These are phyloP conservation scores for Parnassius smintheus DNA, from an alignment of 2,888 invertebrate species.

Conservation along the genomic window DNA sequence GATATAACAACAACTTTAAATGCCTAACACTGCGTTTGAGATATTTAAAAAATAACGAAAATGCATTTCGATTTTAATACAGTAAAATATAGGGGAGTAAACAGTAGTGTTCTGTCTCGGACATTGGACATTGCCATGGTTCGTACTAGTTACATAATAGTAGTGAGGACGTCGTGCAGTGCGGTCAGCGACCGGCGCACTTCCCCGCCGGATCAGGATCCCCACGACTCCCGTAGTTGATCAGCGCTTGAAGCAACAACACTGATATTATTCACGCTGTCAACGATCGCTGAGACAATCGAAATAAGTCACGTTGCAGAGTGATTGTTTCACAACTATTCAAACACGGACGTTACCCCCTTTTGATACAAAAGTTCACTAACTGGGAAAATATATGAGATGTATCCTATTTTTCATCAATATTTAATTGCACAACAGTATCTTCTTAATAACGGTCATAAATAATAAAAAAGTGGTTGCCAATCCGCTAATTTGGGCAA, in stretches of 20 bases:
- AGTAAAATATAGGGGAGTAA: too few relatives aligned
- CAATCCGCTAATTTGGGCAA: too few relatives aligned
- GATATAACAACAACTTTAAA: too few relatives aligned
- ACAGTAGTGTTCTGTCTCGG: neutral
- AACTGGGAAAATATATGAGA: conserved; percentile 10
- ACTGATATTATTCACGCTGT: conserved; percentile 60
- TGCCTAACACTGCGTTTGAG: too few relatives aligned
- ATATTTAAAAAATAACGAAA: too few relatives aligned
- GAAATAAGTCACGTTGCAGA: conserved; percentile 52
- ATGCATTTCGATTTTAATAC: too few relatives aligned
- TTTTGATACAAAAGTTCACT: conserved; percentile 40
- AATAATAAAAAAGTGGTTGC: too few relatives aligned
- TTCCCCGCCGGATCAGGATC: conserved; percentile 41
- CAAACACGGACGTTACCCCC: conserved; percentile 47
- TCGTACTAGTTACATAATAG: conserved; percentile 62
- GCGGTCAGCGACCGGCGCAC: conserved; percentile 53
- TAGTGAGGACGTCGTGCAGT: conserved; percentile 55
- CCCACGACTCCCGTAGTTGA: conserved; percentile 41
- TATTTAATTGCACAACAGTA: neutral
- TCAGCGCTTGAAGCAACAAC: conserved; percentile 47
- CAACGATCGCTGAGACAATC: conserved; percentile 46
- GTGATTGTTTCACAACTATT: conserved; percentile 43
- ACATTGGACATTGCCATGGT: conserved; percentile 13
- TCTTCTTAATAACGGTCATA: neutral
- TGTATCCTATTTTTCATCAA: neutral